Percentiles rank a stretch among this genome's conserved stretches.
Conservation (phyloP, 2,113 vertebrate species). For the Toxostoma redivivum region DNA sequence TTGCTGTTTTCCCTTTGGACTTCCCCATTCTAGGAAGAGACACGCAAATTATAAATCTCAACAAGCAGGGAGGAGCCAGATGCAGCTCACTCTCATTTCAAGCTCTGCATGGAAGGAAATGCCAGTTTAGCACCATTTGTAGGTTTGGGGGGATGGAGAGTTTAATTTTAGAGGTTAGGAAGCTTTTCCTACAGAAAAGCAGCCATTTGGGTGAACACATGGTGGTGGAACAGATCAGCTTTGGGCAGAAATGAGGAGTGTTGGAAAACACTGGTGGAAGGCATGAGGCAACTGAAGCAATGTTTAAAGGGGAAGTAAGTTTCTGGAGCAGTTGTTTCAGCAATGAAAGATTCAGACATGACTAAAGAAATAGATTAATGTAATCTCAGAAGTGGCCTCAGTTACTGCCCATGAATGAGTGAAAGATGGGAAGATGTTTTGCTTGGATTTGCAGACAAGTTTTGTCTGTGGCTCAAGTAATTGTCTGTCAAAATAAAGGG, state of each 20-base stretch:
- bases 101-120: background rate
- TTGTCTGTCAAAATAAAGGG: background rate
- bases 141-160: background rate
- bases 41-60: background rate
- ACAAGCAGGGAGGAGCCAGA: background rate
- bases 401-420: background rate
- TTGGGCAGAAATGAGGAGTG: background rate
- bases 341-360: background rate
- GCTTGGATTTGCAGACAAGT: fast-evolving
- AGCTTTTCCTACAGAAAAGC: background rate
- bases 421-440: background rate
- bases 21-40: background rate
- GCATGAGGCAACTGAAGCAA: background rate
- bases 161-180: background rate
- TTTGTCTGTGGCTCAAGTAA: background rate
- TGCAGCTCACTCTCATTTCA: background rate
- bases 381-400: background rate
- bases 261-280: background rate
- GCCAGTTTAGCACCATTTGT: background rate
- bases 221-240: background rate
- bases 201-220: background rate
- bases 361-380: background rate
- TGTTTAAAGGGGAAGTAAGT: background rate
- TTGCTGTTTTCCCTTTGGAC: background rate
- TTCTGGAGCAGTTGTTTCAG: background rate